Percentiles rank a stretch among this genome's conserved stretches.
Evolutionary conservation across 2,113 vertebrate genomes (phyloP).

Genomic region (Tricholaema leucomelas): DNA sequence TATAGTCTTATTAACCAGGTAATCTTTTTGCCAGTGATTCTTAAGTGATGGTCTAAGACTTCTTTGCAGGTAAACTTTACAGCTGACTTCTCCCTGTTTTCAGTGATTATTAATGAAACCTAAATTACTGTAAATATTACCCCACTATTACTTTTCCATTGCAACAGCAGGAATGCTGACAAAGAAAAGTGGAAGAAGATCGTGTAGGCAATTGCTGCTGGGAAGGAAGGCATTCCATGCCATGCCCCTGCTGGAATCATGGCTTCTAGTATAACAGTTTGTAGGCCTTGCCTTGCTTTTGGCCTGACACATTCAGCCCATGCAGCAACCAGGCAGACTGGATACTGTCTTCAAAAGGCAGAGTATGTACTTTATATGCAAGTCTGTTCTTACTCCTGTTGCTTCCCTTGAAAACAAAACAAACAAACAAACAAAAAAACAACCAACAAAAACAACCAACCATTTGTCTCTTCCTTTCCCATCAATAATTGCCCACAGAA

Average conservation of each 20-base stretch:
- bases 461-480: not conserved
- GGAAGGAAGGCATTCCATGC: not conserved
- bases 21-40: not conserved
- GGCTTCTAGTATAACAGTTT: not conserved
- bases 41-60: not conserved
- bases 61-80: not conserved
- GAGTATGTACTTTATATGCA: not conserved
- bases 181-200: not conserved
- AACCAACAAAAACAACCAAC: too few species aligned
- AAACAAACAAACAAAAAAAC: too few species aligned
- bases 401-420: not conserved
- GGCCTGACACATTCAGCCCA: not conserved
- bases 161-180: not conserved
- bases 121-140: not conserved
- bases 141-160: not conserved
- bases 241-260: not conserved
- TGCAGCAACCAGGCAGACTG: conserved; percentile 39
- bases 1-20: not conserved
- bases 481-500: not conserved
- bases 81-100: not conserved
- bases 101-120: not conserved
- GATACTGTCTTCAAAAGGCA: conserved; percentile 44
- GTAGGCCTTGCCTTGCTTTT: not conserved
- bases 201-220: not conserved
- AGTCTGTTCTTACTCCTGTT: not conserved